A percentile compares a stretch with the other conserved stretches of the same genome.
These are phyloP conservation scores for Stomatorhinus walkeri DNA, from an alignment of 2,797 vertebrate genomes.

Conservation along the genomic window DNA sequence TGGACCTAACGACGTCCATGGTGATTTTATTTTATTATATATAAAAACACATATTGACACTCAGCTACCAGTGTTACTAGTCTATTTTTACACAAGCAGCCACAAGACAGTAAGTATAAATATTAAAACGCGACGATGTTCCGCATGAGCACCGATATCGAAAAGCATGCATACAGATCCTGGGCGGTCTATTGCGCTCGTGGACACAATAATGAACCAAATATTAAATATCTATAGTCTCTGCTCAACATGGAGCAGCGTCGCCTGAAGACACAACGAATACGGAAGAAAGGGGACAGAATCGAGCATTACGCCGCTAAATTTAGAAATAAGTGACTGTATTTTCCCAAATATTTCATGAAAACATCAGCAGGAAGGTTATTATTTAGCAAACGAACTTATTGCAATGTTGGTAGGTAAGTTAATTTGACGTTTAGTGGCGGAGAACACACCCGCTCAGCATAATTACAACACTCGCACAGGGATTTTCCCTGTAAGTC, in stretches of 20 bases:
- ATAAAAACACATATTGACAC: neutral
- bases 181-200: neutral
- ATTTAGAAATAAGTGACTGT: neutral
- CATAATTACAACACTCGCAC: neutral
- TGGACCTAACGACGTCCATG: neutral
- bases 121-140: neutral
- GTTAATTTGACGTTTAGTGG: neutral
- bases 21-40: neutral
- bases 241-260: neutral
- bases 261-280: neutral
- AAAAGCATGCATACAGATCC: too few relatives aligned
- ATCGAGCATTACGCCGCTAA: neutral
- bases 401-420: neutral
- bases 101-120: neutral
- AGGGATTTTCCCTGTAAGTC: neutral
- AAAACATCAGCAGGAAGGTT: neutral
- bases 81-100: neutral
- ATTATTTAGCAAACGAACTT: neutral
- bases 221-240: neutral
- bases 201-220: neutral
- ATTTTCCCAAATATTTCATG: neutral
- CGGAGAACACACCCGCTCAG: neutral
- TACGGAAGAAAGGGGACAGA: too few relatives aligned
- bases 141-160: neutral
- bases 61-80: neutral